Percentiles rank a stretch among this genome's conserved stretches.
These are phyloP conservation scores for Drosophila equinoxialis DNA, from an alignment of 1,140 invertebrate genomes.

Conservation along the genomic window DNA sequence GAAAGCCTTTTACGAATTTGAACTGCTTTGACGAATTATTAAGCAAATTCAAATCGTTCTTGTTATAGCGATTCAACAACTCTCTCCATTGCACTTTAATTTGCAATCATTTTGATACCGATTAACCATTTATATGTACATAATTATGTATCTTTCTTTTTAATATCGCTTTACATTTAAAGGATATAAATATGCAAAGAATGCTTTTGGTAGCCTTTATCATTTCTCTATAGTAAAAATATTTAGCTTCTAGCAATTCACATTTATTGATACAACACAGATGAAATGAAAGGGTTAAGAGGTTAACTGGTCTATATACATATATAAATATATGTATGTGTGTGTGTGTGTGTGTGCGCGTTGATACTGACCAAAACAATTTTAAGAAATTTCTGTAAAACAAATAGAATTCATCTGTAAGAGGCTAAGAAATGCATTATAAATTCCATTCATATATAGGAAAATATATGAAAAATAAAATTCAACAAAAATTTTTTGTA, in stretches of 20 bases:
- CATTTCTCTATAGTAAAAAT: neutral
- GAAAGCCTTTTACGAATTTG: neutral
- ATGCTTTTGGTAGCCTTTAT: neutral
- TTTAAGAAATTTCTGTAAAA: neutral
- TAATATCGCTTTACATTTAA: neutral
- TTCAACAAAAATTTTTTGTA: neutral
- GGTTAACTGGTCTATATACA: neutral
- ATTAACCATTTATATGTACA: too few species aligned
- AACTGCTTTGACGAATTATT: neutral
- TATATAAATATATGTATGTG: neutral
- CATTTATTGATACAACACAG: neutral
- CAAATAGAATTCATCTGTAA: neutral
- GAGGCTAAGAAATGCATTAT: conserved; percentile 12
- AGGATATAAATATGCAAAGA: neutral
- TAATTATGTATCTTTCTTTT: too few species aligned
- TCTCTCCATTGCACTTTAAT: too few species aligned
- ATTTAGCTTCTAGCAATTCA: neutral
- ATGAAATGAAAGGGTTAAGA: neutral
- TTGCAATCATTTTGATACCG: too few species aligned
- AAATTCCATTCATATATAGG: conserved; percentile 21
- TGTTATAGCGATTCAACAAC: too few species aligned
- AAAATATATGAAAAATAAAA: conserved; percentile 11
- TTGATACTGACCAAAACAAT: neutral
- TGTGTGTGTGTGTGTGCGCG: neutral
- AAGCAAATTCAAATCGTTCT: neutral